phyloP scores from a whole-genome alignment of 2,888 invertebrate genomes.

The Empis livida region DNA sequence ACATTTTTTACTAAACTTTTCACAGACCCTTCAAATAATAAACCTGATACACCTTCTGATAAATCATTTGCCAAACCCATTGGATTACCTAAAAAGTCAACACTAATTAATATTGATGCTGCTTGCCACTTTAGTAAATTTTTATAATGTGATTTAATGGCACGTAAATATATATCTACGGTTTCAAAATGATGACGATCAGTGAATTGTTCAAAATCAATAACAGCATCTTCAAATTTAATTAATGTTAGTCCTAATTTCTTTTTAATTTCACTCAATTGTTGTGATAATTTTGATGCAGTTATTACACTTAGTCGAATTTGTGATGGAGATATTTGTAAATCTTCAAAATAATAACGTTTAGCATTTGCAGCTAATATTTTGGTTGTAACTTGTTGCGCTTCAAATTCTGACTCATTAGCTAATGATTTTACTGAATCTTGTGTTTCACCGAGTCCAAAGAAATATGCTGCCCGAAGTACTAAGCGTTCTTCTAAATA shows the following conservation, averaged over 20 bases:
- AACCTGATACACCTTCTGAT: conserved; percentile 83
- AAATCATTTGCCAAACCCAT: conserved; percentile 91
- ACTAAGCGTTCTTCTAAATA: conserved; percentile 79
- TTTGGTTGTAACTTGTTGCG: conserved; percentile 64
- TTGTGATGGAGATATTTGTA: conserved; percentile 69
- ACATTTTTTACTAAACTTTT: conserved; percentile 87
- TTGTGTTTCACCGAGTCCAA: conserved; percentile 46
- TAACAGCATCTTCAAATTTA: conserved; percentile 91
- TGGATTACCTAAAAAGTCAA: conserved; percentile 97
- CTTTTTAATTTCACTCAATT: conserved; percentile 69
- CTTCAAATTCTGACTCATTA: conserved; percentile 69
- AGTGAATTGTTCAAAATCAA: conserved; percentile 80
- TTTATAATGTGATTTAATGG: conserved; percentile 75
- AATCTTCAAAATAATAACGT: conserved; percentile 74
- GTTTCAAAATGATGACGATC: conserved; percentile 87
- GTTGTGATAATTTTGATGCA: conserved; percentile 62
- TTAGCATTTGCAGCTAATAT: conserved; percentile 68
- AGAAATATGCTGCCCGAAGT: conserved; percentile 53
- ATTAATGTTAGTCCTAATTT: conserved; percentile 78
- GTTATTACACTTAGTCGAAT: conserved; percentile 84
- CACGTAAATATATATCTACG: conserved; percentile 64
- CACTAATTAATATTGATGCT: conserved; percentile 86
- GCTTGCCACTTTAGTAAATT: conserved; percentile 91
- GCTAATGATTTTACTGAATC: conserved; percentile 48
- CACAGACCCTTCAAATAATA: conserved; percentile 87